Evolutionary conservation across 2,113 vertebrate species (phyloP), one percentile per base, ranked within the genome.

Genomic region (Columba janthina): DNA sequence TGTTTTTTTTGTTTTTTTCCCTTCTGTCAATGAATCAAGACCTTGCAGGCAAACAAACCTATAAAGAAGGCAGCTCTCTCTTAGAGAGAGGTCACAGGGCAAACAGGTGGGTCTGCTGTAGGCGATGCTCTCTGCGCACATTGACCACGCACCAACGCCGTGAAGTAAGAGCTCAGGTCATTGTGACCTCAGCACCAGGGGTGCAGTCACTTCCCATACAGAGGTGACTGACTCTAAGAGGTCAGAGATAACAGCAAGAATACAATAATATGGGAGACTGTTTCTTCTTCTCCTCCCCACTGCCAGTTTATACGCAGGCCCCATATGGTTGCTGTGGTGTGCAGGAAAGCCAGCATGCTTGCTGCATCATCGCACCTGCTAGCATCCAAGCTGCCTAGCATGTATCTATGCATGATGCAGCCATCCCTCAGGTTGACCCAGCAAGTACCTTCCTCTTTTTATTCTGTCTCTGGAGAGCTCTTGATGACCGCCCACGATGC

Each of bases 401-500:
- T 0, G 0, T 7, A 42, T 24, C 48, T 19, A 14, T 7, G 22
- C 32, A 66, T 5, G 46, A 34, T 31, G 60, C 60, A 74, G 51
- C 48, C 53, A 72, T n/a, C 29, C n/a, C 61, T 74, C 65, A 81
- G 44, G 38, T 2, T 85, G 57, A 72, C 29, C 76, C 48, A 58
- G 38, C 34, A 84, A 87, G 38, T 40, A 86, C 42, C 61, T 62
- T 54, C 58, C 36, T 60, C 85, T 67, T 84, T 77, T 85, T 24
- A 31, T 36, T 85, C n/a, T 57, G 57, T 72, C 85, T 88, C 90
- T 60, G 53, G 50, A 93, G 90, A 81, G 85, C 70, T 81, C 73
- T 61, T 65, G 38, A 20, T 71, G 79, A 48, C 65, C 80, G 76
- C 51, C 73, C 44, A 18, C 1, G 5, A 77, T 2, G 4, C 0